These are phyloP conservation scores for Fregata magnificens DNA, from an alignment of 2,113 vertebrate genomes.

Conservation along the genomic window DNA sequence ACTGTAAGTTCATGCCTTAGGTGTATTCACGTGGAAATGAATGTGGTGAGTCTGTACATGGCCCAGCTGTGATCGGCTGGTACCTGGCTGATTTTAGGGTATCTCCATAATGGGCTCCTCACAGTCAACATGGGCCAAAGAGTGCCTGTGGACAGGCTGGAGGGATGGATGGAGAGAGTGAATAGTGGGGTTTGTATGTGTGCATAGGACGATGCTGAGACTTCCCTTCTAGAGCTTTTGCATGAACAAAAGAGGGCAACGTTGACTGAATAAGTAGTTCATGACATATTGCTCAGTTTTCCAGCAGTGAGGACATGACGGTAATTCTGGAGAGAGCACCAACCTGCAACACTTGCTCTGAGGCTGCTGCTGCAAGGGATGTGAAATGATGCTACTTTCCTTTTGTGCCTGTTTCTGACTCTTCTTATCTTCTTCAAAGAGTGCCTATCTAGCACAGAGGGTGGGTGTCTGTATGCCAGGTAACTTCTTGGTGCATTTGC, in stretches of 20 bases:
- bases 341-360: not conserved
- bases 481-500: not conserved
- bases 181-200: not conserved
- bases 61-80: not conserved
- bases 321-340: not conserved
- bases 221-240: not conserved
- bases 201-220: not conserved
- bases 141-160: not conserved
- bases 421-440: not conserved
- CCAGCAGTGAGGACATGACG: not conserved
- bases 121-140: not conserved
- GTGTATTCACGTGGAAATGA: not conserved
- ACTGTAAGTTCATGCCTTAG: not conserved
- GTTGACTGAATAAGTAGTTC: not conserved
- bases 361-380: not conserved
- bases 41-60: accelerated
- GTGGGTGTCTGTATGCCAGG: not conserved
- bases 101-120: not conserved
- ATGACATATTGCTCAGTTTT: not conserved
- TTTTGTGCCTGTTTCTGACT: not conserved
- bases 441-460: not conserved
- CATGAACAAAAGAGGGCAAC: not conserved
- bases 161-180: accelerated
- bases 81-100: not conserved
- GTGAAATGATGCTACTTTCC: not conserved